Evolutionary conservation across 2,888 invertebrate genomes (phyloP).

Genomic region (Caenorhabditis sulstoni): DNA sequence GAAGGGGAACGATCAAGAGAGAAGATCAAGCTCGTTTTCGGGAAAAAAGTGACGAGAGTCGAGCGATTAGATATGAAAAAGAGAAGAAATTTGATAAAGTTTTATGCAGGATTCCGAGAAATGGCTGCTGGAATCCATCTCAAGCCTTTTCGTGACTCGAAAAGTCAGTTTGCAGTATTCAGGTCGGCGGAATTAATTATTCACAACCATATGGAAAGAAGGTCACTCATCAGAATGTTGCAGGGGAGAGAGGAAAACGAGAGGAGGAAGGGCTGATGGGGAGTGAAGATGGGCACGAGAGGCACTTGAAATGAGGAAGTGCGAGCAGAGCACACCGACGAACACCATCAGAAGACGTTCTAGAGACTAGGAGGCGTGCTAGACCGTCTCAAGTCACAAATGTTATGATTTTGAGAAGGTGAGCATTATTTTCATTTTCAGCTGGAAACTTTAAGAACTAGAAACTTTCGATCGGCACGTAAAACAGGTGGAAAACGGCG

Average conservation of each 20-base stretch:
- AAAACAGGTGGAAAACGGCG: too few relatives aligned
- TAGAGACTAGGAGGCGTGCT: neutral
- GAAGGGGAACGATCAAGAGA: too few relatives aligned
- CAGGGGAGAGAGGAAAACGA: conserved; percentile 14
- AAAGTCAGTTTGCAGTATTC: conserved; percentile 34
- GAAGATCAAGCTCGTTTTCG: too few relatives aligned
- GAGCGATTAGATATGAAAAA: too few relatives aligned
- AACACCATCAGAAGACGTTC: conserved; percentile 26
- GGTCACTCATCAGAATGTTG: conserved; percentile 43
- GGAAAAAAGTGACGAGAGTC: too few relatives aligned
- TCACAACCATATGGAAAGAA: conserved; percentile 2
- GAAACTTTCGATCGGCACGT: too few relatives aligned
- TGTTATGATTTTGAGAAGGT: too few relatives aligned
- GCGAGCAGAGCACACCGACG: conserved; percentile 22
- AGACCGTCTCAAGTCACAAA: too few relatives aligned
- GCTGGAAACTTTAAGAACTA: too few relatives aligned
- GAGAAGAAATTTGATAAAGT: too few relatives aligned
- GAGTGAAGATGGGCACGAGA: neutral
- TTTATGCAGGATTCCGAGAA: too few relatives aligned
- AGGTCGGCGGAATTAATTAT: conserved; percentile 29
- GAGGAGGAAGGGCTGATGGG: conserved; percentile 24
- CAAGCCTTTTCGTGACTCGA: neutral
- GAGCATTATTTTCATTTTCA: too few relatives aligned
- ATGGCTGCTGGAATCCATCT: neutral
- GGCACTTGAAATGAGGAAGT: conserved; percentile 41